Conservation (phyloP, 2,113 vertebrate genomes). For the Bos taurus region DNA sequence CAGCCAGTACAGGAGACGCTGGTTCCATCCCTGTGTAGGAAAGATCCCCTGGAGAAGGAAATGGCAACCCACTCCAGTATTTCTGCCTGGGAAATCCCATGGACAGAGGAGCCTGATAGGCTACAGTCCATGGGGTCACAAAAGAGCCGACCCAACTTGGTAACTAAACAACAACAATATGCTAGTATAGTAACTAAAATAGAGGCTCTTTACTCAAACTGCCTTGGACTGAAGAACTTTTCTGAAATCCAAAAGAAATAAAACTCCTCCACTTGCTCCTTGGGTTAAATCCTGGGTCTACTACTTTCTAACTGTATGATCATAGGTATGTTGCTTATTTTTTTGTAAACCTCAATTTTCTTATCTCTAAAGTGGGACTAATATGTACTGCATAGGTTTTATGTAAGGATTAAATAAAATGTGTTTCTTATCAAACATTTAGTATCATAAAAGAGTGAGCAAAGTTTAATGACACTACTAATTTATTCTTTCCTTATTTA, state of each 20-base stretch:
- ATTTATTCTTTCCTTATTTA: background rate
- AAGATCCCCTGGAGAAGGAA: background rate
- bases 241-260: too few relatives aligned
- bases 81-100: background rate
- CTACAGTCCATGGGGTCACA: background rate
- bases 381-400: background rate
- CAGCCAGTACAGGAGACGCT: background rate
- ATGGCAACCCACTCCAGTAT: background rate
- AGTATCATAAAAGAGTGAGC: background rate
- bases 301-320: background rate
- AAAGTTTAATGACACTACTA: background rate
- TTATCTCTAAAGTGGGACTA: background rate
- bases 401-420: background rate
- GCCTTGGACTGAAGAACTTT: background rate
- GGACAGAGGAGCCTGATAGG: background rate
- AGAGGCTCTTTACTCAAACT: background rate
- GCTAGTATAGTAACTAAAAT: background rate
- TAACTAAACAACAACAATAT: background rate
- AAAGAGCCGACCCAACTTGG: background rate
- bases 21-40: background rate
- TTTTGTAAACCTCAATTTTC: background rate
- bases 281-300: background rate
- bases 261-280: too few relatives aligned
- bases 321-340: background rate
- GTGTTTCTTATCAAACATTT: background rate